Evolutionary conservation across 2,113 vertebrate species (phyloP), one percentile per base, ranked within the genome.

Genomic region (Colistium nudipinnis): DNA sequence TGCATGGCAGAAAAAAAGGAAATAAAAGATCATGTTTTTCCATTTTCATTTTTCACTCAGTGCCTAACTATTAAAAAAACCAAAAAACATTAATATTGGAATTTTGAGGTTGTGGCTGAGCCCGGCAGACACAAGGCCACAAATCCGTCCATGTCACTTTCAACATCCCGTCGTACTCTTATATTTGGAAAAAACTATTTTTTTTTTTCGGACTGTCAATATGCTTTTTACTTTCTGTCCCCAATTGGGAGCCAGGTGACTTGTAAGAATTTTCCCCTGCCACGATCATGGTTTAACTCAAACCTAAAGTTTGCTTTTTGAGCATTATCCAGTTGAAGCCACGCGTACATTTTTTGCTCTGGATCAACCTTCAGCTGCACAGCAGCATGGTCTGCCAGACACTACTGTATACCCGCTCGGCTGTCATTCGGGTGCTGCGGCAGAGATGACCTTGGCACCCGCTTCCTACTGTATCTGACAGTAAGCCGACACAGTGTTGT

Each of bases 381-480:
- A 36, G 33, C 33, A 16, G 69, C 28, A 12, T 1, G 6, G 16
- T 19, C 43, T 1, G 2, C 56, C 30, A 7, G 19, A 24, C 55
- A 33, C 11, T 6, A 14, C 28, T 41, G 17, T 33, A 27, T n/a
- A 59, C 55, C 25, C 41, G 30, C 44, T 49, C 56, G 12, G 6
- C 49, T 74, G 49, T 74, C 59, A 48, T 25, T 44, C 3, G 7
- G 19, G 28, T 56, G 27, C 61, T 85, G 72, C 69, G 55, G 75
- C 65, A 62, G 31, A 52, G 0, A 2, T 48, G 83, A 79, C 79
- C 85, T 79, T 82, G 74, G 79, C n/a, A n/a, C 76, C 81, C 64
- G 64, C 31, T 82, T 87, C 59, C 31, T 14, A 38, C 56, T 43
- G 63, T n/a, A 54, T 28, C 59, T 60, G 76, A 76, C 67, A 52